These are phyloP conservation scores for Phortica variegata DNA, from an alignment of 1,140 invertebrate species.

Conservation along the genomic window DNA sequence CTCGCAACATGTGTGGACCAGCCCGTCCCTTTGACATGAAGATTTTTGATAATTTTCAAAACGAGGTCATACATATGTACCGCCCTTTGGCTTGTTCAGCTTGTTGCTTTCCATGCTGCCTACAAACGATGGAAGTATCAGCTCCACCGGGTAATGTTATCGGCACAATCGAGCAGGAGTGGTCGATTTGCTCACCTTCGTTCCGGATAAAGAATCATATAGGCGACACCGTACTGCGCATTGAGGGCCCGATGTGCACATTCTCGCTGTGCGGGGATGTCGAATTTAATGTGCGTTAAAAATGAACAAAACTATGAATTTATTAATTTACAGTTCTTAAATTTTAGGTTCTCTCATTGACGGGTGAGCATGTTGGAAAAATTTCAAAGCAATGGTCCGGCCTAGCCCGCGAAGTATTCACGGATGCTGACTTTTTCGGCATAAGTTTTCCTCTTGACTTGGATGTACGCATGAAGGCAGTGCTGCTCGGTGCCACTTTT, in stretches of 20 bases:
- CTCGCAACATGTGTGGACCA: slow-evolving; percentile 76
- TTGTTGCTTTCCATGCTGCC: slow-evolving; percentile 82
- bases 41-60: slow-evolving; percentile 75
- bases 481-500: slow-evolving; percentile 73
- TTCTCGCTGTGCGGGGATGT: slow-evolving; percentile 80
- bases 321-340: background rate
- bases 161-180: slow-evolving; percentile 81
- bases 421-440: slow-evolving; percentile 76
- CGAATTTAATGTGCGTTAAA: slow-evolving; percentile 63
- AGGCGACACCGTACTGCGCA: slow-evolving; percentile 74
- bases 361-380: slow-evolving; percentile 69
- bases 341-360: slow-evolving; percentile 63
- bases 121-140: slow-evolving; percentile 79
- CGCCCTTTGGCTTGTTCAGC: slow-evolving; percentile 75
- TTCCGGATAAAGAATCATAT: slow-evolving; percentile 77
- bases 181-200: slow-evolving; percentile 76
- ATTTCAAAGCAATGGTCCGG: slow-evolving; percentile 80
- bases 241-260: slow-evolving; percentile 83
- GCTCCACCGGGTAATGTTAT: slow-evolving; percentile 72
- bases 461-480: slow-evolving; percentile 79
- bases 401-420: slow-evolving; percentile 69
- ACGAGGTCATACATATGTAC: slow-evolving; percentile 74
- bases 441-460: slow-evolving; percentile 78
- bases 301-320: background rate
- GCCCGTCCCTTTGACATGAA: slow-evolving; percentile 82